These are phyloP conservation scores for Antheraea pernyi DNA, from an alignment of 1,140 invertebrate species.

Conservation along the genomic window DNA sequence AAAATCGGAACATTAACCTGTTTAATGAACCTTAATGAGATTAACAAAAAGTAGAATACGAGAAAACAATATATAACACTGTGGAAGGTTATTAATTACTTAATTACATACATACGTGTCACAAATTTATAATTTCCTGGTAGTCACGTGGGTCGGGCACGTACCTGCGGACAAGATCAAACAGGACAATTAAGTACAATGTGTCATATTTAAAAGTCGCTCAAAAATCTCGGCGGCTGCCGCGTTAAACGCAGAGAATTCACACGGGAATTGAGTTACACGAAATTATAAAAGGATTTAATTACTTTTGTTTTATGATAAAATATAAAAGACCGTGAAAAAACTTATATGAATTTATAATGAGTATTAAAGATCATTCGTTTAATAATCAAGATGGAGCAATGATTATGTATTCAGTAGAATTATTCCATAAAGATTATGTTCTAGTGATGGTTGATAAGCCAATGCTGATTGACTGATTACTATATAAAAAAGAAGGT, in stretches of 20 bases:
- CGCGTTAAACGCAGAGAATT: background rate
- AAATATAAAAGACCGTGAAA: background rate
- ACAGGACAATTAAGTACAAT: slow-evolving; percentile 6
- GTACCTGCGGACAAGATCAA: slow-evolving; percentile 14
- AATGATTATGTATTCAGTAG: too few relatives aligned
- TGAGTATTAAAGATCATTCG: background rate
- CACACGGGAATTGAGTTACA: background rate
- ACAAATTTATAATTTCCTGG: slow-evolving; percentile 8
- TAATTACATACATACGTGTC: slow-evolving; percentile 12
- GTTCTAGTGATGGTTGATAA: too few relatives aligned
- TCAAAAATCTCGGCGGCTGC: background rate
- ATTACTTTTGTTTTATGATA: background rate
- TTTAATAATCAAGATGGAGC: background rate
- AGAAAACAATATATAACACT: background rate
- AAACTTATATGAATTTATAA: background rate
- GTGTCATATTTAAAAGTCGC: background rate
- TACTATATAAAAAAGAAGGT: too few relatives aligned
- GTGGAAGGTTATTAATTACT: slow-evolving; percentile 5
- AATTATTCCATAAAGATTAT: too few relatives aligned
- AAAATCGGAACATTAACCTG: slow-evolving; percentile 1
- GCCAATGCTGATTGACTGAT: too few relatives aligned
- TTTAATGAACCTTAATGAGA: background rate
- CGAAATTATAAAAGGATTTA: background rate
- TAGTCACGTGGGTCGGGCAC: background rate
- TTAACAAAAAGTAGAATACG: background rate